Base-by-base conservation (phyloP, 1,140 invertebrate genomes). In the Brachionus paranguensis region DNA sequence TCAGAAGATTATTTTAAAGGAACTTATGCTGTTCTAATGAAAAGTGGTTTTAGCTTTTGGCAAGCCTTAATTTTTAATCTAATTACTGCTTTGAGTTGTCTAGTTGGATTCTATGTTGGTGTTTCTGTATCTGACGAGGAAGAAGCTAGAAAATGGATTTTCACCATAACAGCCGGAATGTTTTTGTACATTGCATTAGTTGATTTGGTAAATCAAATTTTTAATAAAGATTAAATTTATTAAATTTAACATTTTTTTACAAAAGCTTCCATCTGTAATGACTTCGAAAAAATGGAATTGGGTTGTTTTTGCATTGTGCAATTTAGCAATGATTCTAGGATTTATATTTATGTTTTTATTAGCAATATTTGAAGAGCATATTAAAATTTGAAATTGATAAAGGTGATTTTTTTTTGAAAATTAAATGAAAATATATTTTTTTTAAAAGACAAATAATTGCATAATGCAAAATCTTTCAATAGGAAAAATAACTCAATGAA, bases 41-140 rank as follows among this genome's bases (percentile, higher is more conserved):
- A 64, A 50, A 78, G 37, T 53, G 84, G 84, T 7, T 68, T 84
- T 17, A 37, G 50, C n/a, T 41, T 45, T 53, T 24, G 7, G n/a
- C 29, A 37, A 43, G 84, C 74, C 3, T 12, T 84, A 4, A 41
- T 84, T 17, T 78, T 78, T 8, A 84, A 84, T 70, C 92, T 93
- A 85, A 87, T 93, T 10, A 92, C 92, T 7, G 92, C 93, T 0
- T 17, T 17, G 7, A 78, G 14, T 10, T 43, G 68, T 29, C 17
- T 78, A 11, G 53, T 84, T 37, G 84, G 72, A 47, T 78, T 78
- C 14, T 45, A 33, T 11, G 29, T 84, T 7, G 72, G 50, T 68
- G 17, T 78, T 27, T 17, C 47, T 17, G 24, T 84, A 0, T n/a
- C n/a, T 8, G 29, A 20, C 20, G 20, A 47, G 7, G 12, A 14